A percentile compares a stretch with the other conserved stretches of the same genome.
Evolutionary conservation across 2,113 vertebrate genomes (phyloP).

Genomic region (Chamaea fasciata): DNA sequence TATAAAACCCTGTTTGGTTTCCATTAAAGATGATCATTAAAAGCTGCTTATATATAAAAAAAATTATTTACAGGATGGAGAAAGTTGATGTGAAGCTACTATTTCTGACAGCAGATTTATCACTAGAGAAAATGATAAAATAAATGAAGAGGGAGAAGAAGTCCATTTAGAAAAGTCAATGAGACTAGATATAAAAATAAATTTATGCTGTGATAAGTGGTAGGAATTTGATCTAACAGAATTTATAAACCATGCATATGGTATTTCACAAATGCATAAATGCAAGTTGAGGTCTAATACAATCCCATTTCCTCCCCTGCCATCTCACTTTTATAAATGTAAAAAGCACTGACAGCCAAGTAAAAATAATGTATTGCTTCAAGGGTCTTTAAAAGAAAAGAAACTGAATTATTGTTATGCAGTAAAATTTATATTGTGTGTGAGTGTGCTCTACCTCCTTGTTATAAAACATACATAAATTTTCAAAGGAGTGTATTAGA

Average conservation of each 20-base stretch:
- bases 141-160: background rate
- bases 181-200: background rate
- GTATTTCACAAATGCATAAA: background rate
- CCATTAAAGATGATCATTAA: background rate
- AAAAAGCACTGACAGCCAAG: background rate
- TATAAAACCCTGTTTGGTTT: background rate
- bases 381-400: constrained; percentile 18
- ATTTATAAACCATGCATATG: background rate
- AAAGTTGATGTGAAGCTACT: background rate
- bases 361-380: constrained; percentile 21
- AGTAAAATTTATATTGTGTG: background rate
- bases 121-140: background rate
- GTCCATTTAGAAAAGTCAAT: background rate
- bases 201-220: background rate
- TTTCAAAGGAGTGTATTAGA: background rate
- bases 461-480: background rate
- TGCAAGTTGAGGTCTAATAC: background rate
- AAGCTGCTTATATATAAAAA: background rate
- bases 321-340: background rate
- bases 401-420: constrained; percentile 6
- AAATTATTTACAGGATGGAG: background rate
- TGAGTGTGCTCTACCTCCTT: background rate
- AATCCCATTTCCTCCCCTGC: constrained; percentile 1
- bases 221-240: constrained; percentile 1
- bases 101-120: background rate